Percentiles rank a stretch among this genome's conserved stretches.
Evolutionary conservation across 1,140 invertebrate species (phyloP).

Genomic region (Trichonephila clavata): DNA sequence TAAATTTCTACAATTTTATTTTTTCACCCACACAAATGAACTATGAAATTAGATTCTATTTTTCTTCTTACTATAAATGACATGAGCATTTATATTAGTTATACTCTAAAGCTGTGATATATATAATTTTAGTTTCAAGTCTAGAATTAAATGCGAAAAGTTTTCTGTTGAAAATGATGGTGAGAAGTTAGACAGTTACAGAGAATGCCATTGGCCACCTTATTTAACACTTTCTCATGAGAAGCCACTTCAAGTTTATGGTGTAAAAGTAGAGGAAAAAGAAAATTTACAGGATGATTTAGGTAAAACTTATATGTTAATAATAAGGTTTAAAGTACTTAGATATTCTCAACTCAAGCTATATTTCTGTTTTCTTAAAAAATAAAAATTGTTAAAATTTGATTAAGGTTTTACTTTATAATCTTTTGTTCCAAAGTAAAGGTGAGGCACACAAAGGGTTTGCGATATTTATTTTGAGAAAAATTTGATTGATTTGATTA

Average conservation of each 20-base stretch:
- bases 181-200: background rate
- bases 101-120: background rate
- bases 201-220: background rate
- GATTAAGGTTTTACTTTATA: no score
- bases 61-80: background rate
- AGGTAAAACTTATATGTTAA: background rate
- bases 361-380: no score
- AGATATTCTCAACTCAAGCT: no score
- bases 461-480: no score
- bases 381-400: no score
- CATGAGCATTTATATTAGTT: background rate
- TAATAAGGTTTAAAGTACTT: no score
- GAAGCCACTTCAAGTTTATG: background rate
- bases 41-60: background rate
- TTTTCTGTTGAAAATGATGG: conserved; percentile 6
- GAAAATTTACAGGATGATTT: background rate
- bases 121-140: conserved; percentile 54
- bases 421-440: no score
- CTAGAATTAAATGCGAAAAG: conserved; percentile 23
- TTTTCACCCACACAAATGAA: background rate
- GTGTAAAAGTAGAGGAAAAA: background rate
- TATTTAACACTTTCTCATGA: background rate
- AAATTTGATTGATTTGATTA: no score
- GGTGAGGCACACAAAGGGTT: no score
- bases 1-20: background rate